A percentile compares a stretch with the other conserved stretches of the same genome.
Conservation (phyloP, 2,888 invertebrate genomes). For the Candidula unifasciata region DNA sequence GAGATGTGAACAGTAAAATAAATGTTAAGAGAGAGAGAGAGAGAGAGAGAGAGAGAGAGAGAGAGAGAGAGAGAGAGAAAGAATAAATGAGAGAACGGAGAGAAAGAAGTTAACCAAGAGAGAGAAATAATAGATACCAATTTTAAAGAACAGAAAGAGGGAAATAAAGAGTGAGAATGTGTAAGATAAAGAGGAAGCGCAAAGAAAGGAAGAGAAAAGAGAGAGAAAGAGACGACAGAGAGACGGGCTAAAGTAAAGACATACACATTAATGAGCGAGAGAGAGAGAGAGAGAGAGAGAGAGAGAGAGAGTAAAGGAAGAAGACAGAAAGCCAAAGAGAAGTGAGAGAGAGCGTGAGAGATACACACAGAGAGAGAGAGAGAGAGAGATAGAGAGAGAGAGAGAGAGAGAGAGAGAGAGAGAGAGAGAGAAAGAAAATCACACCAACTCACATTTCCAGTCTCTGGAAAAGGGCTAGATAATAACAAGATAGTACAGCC, state of each 20-base stretch:
- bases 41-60: too few relatives aligned
- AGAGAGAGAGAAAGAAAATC: too few relatives aligned
- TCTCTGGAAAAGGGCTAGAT: too few relatives aligned
- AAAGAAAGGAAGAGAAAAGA: not conserved
- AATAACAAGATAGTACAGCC: too few relatives aligned
- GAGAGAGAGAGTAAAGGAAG: not conserved
- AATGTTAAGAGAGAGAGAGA: too few relatives aligned
- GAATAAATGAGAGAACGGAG: not conserved
- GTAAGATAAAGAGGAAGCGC: not conserved
- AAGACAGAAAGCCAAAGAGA: not conserved
- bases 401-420: not conserved
- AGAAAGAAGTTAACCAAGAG: not conserved
- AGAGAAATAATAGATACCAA: not conserved
- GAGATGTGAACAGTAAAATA: too few relatives aligned
- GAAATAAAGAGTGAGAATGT: slow-evolving; percentile 5
- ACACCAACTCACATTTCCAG: too few relatives aligned
- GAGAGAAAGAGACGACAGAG: not conserved
- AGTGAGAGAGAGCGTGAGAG: too few relatives aligned
- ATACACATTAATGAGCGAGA: not conserved
- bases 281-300: not conserved
- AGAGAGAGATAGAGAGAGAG: slow-evolving; percentile 2
- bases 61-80: not conserved
- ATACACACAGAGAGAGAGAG: not conserved
- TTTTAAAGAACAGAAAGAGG: not conserved
- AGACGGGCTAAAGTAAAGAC: too few relatives aligned